Evolutionary conservation across 2,797 vertebrate genomes (phyloP).

Genomic region (Monodelphis domestica): DNA sequence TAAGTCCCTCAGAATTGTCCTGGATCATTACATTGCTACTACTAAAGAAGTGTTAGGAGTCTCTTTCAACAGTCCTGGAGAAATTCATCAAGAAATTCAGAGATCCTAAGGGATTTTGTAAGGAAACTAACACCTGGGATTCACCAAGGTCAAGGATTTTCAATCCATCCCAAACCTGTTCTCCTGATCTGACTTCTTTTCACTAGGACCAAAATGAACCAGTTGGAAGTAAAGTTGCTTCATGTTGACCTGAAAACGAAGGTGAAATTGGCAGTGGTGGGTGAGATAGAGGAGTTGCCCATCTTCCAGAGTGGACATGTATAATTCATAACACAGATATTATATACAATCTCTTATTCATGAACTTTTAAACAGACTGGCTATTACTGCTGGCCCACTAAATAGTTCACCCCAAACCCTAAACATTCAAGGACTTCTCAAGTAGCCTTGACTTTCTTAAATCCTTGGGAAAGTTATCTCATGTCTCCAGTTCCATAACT

Average conservation of each 20-base stretch:
- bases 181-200: slow-evolving; percentile 30
- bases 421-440: slow-evolving; percentile 39
- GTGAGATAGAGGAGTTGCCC: slow-evolving; percentile 45
- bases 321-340: slow-evolving; percentile 79
- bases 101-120: background rate
- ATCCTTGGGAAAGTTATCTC: slow-evolving; percentile 40
- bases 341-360: slow-evolving; percentile 73
- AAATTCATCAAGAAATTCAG: background rate
- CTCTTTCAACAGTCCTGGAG: background rate
- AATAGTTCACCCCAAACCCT: slow-evolving; percentile 33
- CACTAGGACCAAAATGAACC: background rate
- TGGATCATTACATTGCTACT: no score
- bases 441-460: slow-evolving; percentile 37
- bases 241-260: background rate
- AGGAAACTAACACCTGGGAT: slow-evolving; percentile 19
- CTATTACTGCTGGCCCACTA: slow-evolving; percentile 71
- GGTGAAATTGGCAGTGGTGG: slow-evolving; percentile 44
- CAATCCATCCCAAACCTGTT: slow-evolving; percentile 35
- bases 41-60: no score
- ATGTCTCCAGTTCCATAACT: slow-evolving; percentile 17
- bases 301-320: slow-evolving; percentile 54
- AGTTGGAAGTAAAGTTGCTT: background rate
- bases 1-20: no score
- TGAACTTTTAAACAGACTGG: slow-evolving; percentile 72
- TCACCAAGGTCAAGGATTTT: slow-evolving; percentile 56